Base-by-base conservation (phyloP, 2,888 invertebrate species). In the Clepsis dumicolana region DNA sequence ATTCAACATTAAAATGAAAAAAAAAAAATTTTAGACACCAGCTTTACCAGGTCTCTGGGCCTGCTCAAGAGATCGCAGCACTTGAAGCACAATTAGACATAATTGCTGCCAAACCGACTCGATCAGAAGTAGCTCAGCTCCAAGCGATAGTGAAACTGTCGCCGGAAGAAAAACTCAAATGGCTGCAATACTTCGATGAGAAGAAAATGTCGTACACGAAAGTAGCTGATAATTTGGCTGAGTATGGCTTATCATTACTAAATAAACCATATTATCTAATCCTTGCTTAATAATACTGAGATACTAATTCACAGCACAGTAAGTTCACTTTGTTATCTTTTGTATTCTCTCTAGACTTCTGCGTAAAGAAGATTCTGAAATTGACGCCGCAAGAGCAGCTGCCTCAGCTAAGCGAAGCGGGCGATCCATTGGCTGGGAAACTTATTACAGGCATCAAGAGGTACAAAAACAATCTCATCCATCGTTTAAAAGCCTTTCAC, bases 171-270 rank as follows among this genome's bases (percentile, higher is more conserved):
- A 88, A 80, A 66, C 71, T 73, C 38, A 77, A 84, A 83, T 91
- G 91, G 91, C 77, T 91, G 1, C 74, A 78, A 57, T 82, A 88
- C 73, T 91, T 91, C 76, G 77, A 86, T 2, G 70, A 73, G 3
- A 84, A 81, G 24, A 74, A 76, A 54, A 85, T 91, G 80, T 41
- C 75, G 4, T 87, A 87, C 71, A 85, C 77, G 4, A 83, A 84
- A 70, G 77, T 91, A 4, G 85, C 83, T 27, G 85, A 90, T 35
- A 91, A 92, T 71, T 83, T 92, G 18, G 91, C 91, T 5, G 80
- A 83, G 92, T 92, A 77, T 83, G 89, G 3, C 12, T 18, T 12
- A 35, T 12, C 35, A 35, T n/a, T n/a, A n/a, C n/a, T n/a, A n/a
- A n/a, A n/a, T n/a, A n/a, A n/a, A n/a, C n/a, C n/a, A n/a, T n/a